phyloP scores from a whole-genome alignment of 2,797 vertebrate genomes.

The Cyprinella venusta region DNA sequence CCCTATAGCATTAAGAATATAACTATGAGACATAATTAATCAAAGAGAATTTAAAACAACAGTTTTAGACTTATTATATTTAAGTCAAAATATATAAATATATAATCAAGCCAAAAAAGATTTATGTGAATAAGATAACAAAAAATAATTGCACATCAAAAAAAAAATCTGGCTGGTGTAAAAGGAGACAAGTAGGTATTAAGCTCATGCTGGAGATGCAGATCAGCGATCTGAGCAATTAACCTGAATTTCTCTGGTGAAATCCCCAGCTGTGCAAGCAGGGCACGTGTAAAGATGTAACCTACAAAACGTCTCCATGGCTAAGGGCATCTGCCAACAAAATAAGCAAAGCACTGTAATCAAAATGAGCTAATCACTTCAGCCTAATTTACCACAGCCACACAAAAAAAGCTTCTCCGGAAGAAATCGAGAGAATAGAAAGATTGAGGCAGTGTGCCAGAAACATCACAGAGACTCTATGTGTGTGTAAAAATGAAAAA shows the following conservation, averaged over 20 bases:
- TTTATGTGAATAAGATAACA: background rate
- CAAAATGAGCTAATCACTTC: slow-evolving; percentile 82
- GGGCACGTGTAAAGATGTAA: slow-evolving; percentile 66
- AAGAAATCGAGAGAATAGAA: background rate
- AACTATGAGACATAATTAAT: slow-evolving; percentile 29
- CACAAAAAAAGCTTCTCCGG: slow-evolving; percentile 64
- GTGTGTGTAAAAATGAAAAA: too few relatives aligned
- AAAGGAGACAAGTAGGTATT: slow-evolving; percentile 66
- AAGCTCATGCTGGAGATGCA: slow-evolving; percentile 63
- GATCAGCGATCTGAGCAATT: slow-evolving; percentile 79
- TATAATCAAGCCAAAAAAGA: slow-evolving; percentile 10
- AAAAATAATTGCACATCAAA: slow-evolving; percentile 3
- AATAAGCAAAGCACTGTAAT: slow-evolving; percentile 81
- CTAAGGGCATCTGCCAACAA: slow-evolving; percentile 80
- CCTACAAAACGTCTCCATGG: slow-evolving; percentile 70
- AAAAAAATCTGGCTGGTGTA: slow-evolving; percentile 38
- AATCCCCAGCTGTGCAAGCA: slow-evolving; percentile 72
- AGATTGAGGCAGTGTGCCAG: slow-evolving; percentile 7
- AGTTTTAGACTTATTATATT: background rate
- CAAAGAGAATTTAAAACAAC: slow-evolving; percentile 12
- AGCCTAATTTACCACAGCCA: slow-evolving; percentile 77
- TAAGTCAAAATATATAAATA: background rate
- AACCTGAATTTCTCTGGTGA: slow-evolving; percentile 74
- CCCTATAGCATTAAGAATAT: slow-evolving; percentile 10
- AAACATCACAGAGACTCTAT: background rate